These are phyloP conservation scores for Scaptomyza polygonia DNA, from an alignment of 2,888 invertebrate species.

Conservation along the genomic window DNA sequence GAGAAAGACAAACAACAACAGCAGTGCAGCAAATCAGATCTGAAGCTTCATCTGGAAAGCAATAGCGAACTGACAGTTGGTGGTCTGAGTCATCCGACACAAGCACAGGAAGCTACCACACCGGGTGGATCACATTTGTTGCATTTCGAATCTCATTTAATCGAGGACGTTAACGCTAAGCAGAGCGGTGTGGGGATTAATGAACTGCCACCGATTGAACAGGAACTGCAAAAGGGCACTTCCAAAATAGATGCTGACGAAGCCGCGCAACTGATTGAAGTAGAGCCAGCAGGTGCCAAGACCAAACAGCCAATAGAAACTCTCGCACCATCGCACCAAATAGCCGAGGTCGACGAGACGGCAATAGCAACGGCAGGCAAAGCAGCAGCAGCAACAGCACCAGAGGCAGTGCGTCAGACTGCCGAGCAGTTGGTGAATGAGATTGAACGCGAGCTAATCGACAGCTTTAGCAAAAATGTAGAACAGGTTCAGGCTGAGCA, in stretches of 20 bases:
- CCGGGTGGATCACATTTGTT: conserved; percentile 71
- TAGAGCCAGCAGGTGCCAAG: conserved; percentile 80
- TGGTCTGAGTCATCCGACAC: conserved; percentile 23
- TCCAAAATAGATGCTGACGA: conserved; percentile 79
- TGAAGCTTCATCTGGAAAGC: conserved; percentile 51
- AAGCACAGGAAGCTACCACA: conserved; percentile 51
- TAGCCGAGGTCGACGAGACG: conserved; percentile 70
- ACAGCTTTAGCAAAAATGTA: conserved; percentile 66
- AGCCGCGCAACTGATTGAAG: conserved; percentile 79
- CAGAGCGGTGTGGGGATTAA: conserved; percentile 81
- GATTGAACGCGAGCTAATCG: conserved; percentile 71
- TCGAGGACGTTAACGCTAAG: conserved; percentile 79
- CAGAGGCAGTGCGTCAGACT: conserved; percentile 56
- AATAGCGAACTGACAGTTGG: conserved; percentile 32
- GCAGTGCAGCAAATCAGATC: conserved; percentile 25
- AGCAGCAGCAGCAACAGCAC: conserved; percentile 10
- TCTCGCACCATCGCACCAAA: conserved; percentile 63
- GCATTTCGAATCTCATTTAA: conserved; percentile 83
- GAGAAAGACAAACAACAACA: conserved; percentile 15
- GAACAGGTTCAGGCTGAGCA: conserved; percentile 54
- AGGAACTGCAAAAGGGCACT: conserved; percentile 77
- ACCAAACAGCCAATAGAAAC: conserved; percentile 75
- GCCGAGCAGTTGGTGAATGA: conserved; percentile 73
- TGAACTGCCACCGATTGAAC: conserved; percentile 79
- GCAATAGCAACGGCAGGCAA: conserved; percentile 44